A percentile compares a stretch with the other conserved stretches of the same genome.
Conservation (phyloP, 2,113 vertebrate species). For the Stegostoma tigrinum region DNA sequence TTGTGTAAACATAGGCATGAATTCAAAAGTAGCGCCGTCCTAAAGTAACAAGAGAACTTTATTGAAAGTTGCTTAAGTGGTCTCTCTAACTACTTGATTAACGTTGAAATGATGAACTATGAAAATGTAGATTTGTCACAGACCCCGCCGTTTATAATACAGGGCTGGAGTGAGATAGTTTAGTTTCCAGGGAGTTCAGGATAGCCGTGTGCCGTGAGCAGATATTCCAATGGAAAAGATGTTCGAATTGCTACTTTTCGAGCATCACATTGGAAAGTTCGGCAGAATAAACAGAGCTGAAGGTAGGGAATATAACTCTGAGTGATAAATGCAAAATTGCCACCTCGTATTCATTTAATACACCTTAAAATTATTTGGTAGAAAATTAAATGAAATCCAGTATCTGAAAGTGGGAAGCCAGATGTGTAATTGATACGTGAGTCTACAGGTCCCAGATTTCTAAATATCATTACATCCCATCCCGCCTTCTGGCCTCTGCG, state of each 20-base stretch:
- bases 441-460: not conserved
- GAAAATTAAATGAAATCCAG: not conserved
- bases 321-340: too few species aligned
- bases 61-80: not conserved
- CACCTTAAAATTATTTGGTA: not conserved
- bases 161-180: not conserved
- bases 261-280: not conserved
- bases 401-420: not conserved
- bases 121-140: not conserved
- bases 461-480: slow-evolving; percentile 14
- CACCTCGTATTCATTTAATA: not conserved
- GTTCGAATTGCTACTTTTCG: not conserved
- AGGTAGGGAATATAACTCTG: not conserved
- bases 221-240: not conserved
- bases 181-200: not conserved
- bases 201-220: too few species aligned
- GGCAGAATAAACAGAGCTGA: not conserved
- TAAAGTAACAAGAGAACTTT: not conserved
- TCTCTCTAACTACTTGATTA: not conserved
- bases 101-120: not conserved
- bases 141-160: too few species aligned
- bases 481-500: not conserved
- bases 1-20: not conserved
- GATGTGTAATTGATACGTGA: not conserved
- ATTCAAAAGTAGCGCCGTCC: not conserved